Evolutionary conservation across 2,888 invertebrate species (phyloP).

Genomic region (Cremastobaeus sp.): DNA sequence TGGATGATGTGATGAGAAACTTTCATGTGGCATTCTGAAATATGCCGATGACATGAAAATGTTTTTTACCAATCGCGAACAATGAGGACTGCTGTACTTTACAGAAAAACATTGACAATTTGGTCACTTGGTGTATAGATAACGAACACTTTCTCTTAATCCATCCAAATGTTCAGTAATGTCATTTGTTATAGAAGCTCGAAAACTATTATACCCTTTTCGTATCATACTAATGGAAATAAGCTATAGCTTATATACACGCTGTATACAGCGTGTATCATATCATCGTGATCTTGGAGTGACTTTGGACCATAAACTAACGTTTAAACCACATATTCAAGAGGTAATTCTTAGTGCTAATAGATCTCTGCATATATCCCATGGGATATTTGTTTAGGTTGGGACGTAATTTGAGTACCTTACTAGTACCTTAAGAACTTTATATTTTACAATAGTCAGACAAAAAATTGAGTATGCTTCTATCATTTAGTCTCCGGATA

Average conservation of each 20-base stretch:
- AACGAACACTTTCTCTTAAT: constrained; percentile 1
- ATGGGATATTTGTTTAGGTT: neutral
- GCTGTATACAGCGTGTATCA: too few species aligned
- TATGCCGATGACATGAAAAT: neutral
- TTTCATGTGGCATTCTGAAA: neutral
- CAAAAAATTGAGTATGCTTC: constrained; percentile 3
- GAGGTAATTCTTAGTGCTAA: neutral
- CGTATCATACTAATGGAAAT: neutral
- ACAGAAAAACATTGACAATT: neutral
- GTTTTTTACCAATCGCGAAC: too few species aligned
- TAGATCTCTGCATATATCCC: too few species aligned
- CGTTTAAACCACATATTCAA: neutral
- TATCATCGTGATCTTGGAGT: constrained; percentile 2
- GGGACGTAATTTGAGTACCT: neutral
- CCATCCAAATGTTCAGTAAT: constrained; percentile 1
- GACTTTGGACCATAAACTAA: neutral
- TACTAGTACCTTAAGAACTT: neutral
- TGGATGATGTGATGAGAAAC: neutral
- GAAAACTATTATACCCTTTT: neutral
- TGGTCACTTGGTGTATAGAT: neutral
- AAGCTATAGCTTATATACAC: neutral
- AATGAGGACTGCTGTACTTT: neutral
- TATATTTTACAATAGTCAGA: constrained; percentile 2
- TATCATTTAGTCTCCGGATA: neutral
- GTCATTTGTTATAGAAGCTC: neutral